These are phyloP conservation scores for Corythornis leucogaster DNA, from an alignment of 2,797 vertebrate species.

Conservation along the genomic window DNA sequence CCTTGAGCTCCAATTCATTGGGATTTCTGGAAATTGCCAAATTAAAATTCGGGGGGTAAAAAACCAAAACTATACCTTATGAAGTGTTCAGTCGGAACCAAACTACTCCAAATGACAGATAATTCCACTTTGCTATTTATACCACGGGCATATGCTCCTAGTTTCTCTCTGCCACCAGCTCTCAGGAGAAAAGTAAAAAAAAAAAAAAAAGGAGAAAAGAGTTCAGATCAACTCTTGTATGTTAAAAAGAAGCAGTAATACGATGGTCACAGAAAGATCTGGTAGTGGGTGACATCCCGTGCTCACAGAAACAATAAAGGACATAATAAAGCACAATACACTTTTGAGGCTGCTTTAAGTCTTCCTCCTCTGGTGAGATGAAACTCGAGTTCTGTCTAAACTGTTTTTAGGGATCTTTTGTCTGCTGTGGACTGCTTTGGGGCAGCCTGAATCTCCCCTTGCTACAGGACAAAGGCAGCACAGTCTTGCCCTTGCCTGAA, in stretches of 20 bases:
- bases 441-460: neutral
- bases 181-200: neutral
- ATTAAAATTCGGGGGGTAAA: neutral
- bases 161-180: neutral
- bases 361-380: neutral
- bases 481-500: neutral
- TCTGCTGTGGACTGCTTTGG: neutral
- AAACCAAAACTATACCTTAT: neutral
- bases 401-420: neutral
- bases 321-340: neutral
- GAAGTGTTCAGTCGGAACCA: neutral
- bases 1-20: neutral
- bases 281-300: neutral
- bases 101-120: neutral
- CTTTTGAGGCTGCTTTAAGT: neutral
- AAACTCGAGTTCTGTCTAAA: neutral
- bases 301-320: neutral
- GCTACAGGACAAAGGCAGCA: neutral
- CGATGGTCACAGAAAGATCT: neutral
- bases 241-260: neutral
- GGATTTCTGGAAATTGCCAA: neutral
- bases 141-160: neutral
- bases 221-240: neutral
- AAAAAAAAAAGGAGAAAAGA: neutral
- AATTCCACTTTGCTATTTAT: slow-evolving; percentile 42